Evolutionary conservation across 2,888 invertebrate species (phyloP).

Genomic region (Heliconius sara): DNA sequence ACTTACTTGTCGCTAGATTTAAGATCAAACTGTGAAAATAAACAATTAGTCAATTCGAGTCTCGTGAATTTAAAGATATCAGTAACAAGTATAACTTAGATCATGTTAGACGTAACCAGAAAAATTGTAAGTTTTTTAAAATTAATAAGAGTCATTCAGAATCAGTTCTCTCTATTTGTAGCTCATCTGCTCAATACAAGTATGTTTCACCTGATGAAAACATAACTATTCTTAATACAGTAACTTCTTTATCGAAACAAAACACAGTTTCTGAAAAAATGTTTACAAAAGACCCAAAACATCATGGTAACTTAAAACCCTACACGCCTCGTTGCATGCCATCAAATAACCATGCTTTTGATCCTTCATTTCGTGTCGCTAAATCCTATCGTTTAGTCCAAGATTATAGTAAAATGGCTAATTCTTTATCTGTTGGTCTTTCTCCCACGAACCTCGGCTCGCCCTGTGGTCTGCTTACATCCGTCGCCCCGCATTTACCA

Average conservation of each 20-base stretch:
- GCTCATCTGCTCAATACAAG: conserved; percentile 37
- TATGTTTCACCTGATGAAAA: conserved; percentile 58
- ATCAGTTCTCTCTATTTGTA: conserved; percentile 29
- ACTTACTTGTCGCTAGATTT: conserved; percentile 68
- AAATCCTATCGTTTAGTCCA: conserved; percentile 64
- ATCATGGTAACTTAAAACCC: conserved; percentile 22
- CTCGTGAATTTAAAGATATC: conserved; percentile 25
- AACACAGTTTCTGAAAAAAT: conserved; percentile 46
- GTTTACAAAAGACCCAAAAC: conserved; percentile 38
- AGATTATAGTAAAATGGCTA: conserved; percentile 82
- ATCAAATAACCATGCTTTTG: conserved; percentile 37
- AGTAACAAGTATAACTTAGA: conserved; percentile 41
- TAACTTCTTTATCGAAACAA: conserved; percentile 51
- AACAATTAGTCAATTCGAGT: conserved; percentile 32
- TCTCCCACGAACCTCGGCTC: conserved; percentile 83
- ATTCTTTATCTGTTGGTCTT: conserved; percentile 83
- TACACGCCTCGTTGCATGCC: conserved; percentile 20
- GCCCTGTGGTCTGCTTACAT: conserved; percentile 76
- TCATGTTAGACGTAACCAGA: conserved; percentile 50
- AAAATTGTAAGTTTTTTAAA: conserved; percentile 47
- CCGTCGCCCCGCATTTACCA: conserved; percentile 71
- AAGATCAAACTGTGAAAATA: conserved; percentile 60
- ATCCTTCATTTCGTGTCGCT: conserved; percentile 30
- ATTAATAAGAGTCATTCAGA: conserved; percentile 29
- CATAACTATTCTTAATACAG: conserved; percentile 64